Conservation (phyloP, 2,888 invertebrate species). For the Brachynemurus nebulosus region DNA sequence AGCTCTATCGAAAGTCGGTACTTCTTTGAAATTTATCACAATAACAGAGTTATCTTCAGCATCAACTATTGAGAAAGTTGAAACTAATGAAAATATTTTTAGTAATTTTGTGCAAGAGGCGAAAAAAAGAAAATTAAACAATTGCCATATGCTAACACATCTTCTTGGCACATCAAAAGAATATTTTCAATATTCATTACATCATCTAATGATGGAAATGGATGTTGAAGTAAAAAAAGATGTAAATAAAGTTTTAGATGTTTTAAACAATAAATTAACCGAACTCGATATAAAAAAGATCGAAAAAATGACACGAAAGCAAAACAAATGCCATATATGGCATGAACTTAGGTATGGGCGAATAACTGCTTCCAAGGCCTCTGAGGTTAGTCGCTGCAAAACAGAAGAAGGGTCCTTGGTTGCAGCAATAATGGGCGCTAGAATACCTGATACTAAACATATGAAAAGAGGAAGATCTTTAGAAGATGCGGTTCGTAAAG, state of each 20-base stretch:
- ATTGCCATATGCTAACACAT: conserved; percentile 16
- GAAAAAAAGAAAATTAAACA: conserved; percentile 15
- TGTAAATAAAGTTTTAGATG: too few species aligned
- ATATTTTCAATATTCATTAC: conserved; percentile 8
- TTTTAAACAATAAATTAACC: conserved; percentile 1
- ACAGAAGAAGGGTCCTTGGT: conserved; percentile 19
- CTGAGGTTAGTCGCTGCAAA: conserved; percentile 22
- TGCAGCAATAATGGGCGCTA: conserved; percentile 16
- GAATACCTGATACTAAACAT: conserved; percentile 16
- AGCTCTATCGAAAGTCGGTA: conserved; percentile 12
- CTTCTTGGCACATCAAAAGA: conserved; percentile 9
- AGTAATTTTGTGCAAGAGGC: conserved; percentile 12
- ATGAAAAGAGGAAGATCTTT: conserved; percentile 10
- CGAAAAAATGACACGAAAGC: conserved; percentile 14
- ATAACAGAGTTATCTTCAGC: conserved; percentile 14
- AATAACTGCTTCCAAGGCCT: conserved; percentile 23
- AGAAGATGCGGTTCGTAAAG: not conserved
- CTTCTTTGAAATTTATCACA: conserved; percentile 12
- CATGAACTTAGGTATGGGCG: conserved; percentile 23
- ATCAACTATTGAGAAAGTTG: conserved; percentile 13
- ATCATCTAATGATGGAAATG: conserved; percentile 8
- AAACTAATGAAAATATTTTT: conserved; percentile 12
- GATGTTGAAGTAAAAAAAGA: too few species aligned
- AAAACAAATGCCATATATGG: conserved; percentile 18
- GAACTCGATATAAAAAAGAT: conserved; percentile 9